Conservation (phyloP, 2,888 invertebrate genomes). For the Machimus rusticus region DNA sequence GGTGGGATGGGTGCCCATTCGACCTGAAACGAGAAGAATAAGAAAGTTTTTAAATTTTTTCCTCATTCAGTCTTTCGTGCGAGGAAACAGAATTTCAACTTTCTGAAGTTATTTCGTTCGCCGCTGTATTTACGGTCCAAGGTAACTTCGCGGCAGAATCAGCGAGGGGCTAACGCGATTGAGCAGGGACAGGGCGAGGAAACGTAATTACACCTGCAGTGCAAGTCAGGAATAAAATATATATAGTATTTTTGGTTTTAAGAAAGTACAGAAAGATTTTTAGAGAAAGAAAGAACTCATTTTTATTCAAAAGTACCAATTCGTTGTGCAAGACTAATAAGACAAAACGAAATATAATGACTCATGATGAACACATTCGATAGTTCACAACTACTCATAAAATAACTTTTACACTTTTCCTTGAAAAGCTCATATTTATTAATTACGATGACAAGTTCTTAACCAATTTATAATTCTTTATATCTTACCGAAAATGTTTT, state of each 20-base stretch:
- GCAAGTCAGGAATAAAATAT: neutral
- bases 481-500: too few species aligned
- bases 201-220: neutral
- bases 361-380: too few species aligned
- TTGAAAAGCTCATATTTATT: too few species aligned
- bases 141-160: neutral
- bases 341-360: too few species aligned
- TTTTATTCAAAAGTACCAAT: too few species aligned
- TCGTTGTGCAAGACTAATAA: too few species aligned
- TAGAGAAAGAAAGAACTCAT: neutral
- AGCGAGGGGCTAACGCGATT: neutral
- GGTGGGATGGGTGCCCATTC: constrained; percentile 79
- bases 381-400: too few species aligned
- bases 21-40: constrained; percentile 63
- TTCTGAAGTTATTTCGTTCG: neutral
- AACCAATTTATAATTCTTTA: too few species aligned
- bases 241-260: neutral
- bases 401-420: too few species aligned
- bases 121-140: neutral
- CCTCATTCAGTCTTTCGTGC: neutral
- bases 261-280: neutral
- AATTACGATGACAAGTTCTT: too few species aligned
- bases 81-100: neutral
- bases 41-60: neutral
- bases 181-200: neutral